A percentile compares a stretch with the other conserved stretches of the same genome.
Conservation (phyloP, 2,888 invertebrate genomes). For the Drosophila mercatorum region DNA sequence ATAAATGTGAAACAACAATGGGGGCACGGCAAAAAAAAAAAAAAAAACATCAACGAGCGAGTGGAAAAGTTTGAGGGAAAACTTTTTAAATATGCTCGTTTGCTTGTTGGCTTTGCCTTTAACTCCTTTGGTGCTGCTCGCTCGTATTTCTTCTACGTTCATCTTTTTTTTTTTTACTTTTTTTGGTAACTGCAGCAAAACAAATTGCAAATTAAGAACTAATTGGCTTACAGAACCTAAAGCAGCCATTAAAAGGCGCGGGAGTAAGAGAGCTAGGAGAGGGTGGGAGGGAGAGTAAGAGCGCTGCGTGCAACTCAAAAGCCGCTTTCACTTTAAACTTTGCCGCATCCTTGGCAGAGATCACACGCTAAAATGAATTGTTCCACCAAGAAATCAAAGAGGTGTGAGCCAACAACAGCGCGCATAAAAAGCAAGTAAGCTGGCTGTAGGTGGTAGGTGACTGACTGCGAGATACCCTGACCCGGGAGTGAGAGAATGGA, state of each 20-base stretch:
- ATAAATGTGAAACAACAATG: conserved; percentile 50
- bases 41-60: not conserved
- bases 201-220: conserved; percentile 81
- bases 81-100: conserved; percentile 78
- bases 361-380: conserved; percentile 47
- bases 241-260: conserved; percentile 68
- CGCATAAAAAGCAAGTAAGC: conserved; percentile 13
- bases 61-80: conserved; percentile 71
- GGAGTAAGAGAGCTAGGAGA: not conserved
- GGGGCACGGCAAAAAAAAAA: conserved; percentile 11
- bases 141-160: conserved; percentile 31
- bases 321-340: conserved; percentile 75
- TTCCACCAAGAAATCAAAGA: conserved; percentile 44
- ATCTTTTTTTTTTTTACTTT: conserved; percentile 12
- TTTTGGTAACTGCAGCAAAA: conserved; percentile 71
- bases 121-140: conserved; percentile 62
- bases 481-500: too few relatives aligned
- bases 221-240: conserved; percentile 80
- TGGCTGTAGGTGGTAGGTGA: too few relatives aligned
- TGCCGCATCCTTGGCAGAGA: conserved; percentile 62
- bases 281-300: not conserved
- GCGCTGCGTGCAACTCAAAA: conserved; percentile 44
- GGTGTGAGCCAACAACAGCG: conserved; percentile 37
- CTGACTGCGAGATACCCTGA: not conserved
- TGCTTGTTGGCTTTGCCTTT: conserved; percentile 71